Evolutionary conservation across 2,888 invertebrate genomes (phyloP).

Genomic region (Heliconius aoede): DNA sequence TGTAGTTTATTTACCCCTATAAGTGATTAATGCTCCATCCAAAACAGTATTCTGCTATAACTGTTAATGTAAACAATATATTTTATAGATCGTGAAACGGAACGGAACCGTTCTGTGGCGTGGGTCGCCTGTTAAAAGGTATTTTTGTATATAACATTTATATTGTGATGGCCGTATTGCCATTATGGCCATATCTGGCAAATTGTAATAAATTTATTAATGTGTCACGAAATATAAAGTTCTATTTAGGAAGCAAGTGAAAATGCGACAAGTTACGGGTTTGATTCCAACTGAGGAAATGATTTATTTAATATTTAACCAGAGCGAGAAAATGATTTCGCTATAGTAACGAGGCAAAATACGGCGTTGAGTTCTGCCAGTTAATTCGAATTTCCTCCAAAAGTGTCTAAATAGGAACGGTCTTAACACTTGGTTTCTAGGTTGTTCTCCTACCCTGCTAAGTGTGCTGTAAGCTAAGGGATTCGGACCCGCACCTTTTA

Average conservation of each 20-base stretch:
- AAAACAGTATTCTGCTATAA: slow-evolving; percentile 42
- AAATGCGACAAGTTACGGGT: not conserved
- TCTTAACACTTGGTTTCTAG: too few species aligned
- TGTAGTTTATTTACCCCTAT: slow-evolving; percentile 44
- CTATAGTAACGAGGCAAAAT: not conserved
- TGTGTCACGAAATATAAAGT: not conserved
- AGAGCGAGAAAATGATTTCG: not conserved
- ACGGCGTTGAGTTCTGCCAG: not conserved
- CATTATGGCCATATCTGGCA: not conserved
- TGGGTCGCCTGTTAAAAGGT: slow-evolving; percentile 35
- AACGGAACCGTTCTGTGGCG: slow-evolving; percentile 37
- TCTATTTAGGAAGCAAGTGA: not conserved
- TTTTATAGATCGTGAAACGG: slow-evolving; percentile 43
- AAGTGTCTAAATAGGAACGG: too few species aligned
- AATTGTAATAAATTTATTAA: not conserved
- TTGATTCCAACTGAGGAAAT: not conserved
- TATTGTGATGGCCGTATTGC: not conserved
- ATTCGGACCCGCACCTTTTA: too few species aligned
- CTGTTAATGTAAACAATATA: slow-evolving; percentile 46
- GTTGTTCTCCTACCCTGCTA: too few species aligned
- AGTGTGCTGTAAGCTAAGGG: too few species aligned
- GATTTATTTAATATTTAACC: too few species aligned
- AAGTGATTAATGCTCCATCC: slow-evolving; percentile 45
- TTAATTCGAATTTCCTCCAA: not conserved
- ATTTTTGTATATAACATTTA: slow-evolving; percentile 10